Base-by-base conservation (phyloP, 2,888 invertebrate genomes). In the Tenthredo notha region DNA sequence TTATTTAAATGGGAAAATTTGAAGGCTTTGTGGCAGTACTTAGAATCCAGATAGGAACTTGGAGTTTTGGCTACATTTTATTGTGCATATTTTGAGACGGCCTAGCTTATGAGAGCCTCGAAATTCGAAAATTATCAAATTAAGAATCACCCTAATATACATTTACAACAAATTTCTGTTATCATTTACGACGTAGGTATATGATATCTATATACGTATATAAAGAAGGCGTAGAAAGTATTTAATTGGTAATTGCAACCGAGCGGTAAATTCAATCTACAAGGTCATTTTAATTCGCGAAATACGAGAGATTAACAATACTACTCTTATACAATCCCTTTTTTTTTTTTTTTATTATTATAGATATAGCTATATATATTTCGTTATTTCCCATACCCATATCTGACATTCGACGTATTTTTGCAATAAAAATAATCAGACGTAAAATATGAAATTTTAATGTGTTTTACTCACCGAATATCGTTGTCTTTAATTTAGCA, bases 401-500 rank as follows among this genome's bases (percentile, higher is more conserved):
- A n/a, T n/a, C n/a, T n/a, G n/a, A n/a, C n/a, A n/a, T n/a, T n/a
- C n/a, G n/a, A n/a, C n/a, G n/a, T n/a, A n/a, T n/a, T n/a, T n/a
- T 47, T 4, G 47, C 15, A 47, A 47, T 15, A 47, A 47, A 3
- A 12, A 47, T 47, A 15, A 47, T 47, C 47, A 15, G 12, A 12
- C 15, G 3, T 43, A 10, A 43, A 12, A 43, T 2, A 43, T 43
- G 43, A 43, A 43, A 43, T 43, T 43, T 43, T 43, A 0, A 2
- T 15, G 18, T 43, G 43, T 40, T 43, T 9, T 18, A 94, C 96
- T 96, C 94, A 98, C 98, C 96, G 91, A 96, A 96, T 86, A 96
- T 89, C 85, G 95, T 94, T 12, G 98, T 98, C 88, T 94, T 94
- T 94, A 96, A 94, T 94, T 96, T 97, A 50, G 97, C 97, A 5